Conservation (phyloP, 2,113 vertebrate species). For the Capra hircus region DNA sequence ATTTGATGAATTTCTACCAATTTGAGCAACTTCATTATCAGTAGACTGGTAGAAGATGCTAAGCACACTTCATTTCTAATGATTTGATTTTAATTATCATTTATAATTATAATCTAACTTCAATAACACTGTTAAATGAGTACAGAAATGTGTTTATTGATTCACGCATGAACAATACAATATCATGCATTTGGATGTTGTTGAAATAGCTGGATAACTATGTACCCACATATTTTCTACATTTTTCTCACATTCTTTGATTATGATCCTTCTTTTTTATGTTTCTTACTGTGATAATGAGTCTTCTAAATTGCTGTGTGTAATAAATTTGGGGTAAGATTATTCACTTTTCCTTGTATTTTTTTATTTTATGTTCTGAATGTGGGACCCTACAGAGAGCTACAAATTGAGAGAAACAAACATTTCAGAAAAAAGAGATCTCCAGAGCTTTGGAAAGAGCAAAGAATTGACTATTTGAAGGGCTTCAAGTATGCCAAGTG, state of each 20-base stretch:
- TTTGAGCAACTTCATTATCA: conserved; percentile 22
- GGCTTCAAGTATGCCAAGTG: conserved; percentile 63
- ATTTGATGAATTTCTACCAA: conserved; percentile 44
- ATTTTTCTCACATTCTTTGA: conserved; percentile 71
- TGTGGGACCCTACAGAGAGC: conserved; percentile 70
- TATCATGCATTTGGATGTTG: conserved; percentile 44
- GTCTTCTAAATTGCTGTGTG: conserved; percentile 72
- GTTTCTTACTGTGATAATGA: conserved; percentile 76
- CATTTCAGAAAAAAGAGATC: conserved; percentile 71
- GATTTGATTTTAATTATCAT: conserved; percentile 71
- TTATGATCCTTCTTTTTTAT: conserved; percentile 68
- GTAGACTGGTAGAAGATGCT: neutral
- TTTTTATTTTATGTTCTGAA: conserved; percentile 73
- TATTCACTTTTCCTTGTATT: conserved; percentile 66
- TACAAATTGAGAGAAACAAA: conserved; percentile 70
- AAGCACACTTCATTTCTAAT: conserved; percentile 32
- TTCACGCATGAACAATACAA: conserved; percentile 50
- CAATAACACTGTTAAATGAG: conserved; percentile 46
- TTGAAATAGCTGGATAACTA: neutral
- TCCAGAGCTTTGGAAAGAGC: conserved; percentile 60
- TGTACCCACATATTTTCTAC: conserved; percentile 22
- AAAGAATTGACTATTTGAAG: conserved; percentile 49
- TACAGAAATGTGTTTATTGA: conserved; percentile 61
- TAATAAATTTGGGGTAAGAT: conserved; percentile 77
- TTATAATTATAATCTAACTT: conserved; percentile 44